Base-by-base conservation (phyloP, 2,797 vertebrate genomes). In the Molossus alvarezi region DNA sequence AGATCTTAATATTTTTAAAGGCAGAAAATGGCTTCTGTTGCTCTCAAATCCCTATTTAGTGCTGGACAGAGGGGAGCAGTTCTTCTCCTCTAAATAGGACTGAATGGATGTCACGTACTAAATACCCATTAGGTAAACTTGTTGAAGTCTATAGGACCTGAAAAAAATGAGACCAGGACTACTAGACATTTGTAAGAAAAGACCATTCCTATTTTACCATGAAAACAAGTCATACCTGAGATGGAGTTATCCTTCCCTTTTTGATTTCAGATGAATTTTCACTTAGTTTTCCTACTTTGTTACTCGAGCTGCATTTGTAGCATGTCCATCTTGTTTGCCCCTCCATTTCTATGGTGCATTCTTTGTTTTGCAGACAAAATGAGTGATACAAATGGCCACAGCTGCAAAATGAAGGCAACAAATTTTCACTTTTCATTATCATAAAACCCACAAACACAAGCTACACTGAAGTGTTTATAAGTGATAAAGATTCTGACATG, bases 381-480 rank as follows among this genome's bases (percentile, higher is more conserved):
- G 99, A 98, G 97, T 99, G 99, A 98, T 99, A 99, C 83, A 99
- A 98, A 98, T 99, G 99, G 80, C 99, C 99, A 97, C 99, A 99
- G 98, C 99, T 99, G 97, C 25, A 87, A 84, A 97, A 94, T 37
- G 57, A 97, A 97, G 77, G 94, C 71, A 64, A 93, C 17, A 41
- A 33, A 77, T 79, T 76, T 80, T 18, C 6, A 29, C 20, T 90
- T 91, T 88, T 71, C 23, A 58, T 89, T 85, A 71, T 51, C 69
- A 73, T 48, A 89, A 85, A 88, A 87, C 21, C 20, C 18, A 83
- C 33, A 88, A 75, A 84, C 18, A 69, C 17, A 53, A 51, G 64
- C 11, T 72, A 7, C 29, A 17, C 23, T 12, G 64, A 41, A 51
- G 14, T 33, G 75, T 29, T 86, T 45, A 29, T 12, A 81, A 33